phyloP scores from a whole-genome alignment of 2,113 vertebrate species.

The Cichladusa arquata region DNA sequence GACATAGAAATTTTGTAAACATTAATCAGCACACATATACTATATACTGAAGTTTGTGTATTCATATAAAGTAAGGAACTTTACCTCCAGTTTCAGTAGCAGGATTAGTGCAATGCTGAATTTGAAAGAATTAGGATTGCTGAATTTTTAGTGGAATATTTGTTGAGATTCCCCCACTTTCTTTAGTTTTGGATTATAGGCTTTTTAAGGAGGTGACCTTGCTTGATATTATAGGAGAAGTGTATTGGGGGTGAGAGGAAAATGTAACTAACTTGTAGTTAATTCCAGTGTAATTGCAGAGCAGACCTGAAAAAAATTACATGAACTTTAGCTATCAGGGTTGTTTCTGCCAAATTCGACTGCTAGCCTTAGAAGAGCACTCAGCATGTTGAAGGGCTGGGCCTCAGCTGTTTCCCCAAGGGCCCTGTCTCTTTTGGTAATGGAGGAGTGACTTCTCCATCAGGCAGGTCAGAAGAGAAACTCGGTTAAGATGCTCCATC shows the following conservation, averaged over 20 bases:
- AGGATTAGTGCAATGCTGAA: background rate
- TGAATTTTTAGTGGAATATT: background rate
- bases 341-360: background rate
- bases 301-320: background rate
- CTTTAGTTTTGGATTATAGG: background rate
- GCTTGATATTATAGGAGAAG: background rate
- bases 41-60: background rate
- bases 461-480: background rate
- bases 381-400: background rate
- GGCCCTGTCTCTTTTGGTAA: background rate
- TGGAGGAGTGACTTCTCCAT: background rate
- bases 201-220: background rate
- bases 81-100: slow-evolving; percentile 10
- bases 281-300: background rate
- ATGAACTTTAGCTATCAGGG: background rate
- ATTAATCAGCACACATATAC: background rate
- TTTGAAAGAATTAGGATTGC: background rate
- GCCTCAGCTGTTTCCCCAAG: background rate
- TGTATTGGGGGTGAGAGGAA: background rate
- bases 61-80: background rate
- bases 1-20: slow-evolving; percentile 9
- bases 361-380: background rate
- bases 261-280: background rate
- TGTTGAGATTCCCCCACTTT: background rate
- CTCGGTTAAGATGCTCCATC: background rate